Evolutionary conservation across 2,888 invertebrate genomes (phyloP).

Genomic region (Elmis aenea): DNA sequence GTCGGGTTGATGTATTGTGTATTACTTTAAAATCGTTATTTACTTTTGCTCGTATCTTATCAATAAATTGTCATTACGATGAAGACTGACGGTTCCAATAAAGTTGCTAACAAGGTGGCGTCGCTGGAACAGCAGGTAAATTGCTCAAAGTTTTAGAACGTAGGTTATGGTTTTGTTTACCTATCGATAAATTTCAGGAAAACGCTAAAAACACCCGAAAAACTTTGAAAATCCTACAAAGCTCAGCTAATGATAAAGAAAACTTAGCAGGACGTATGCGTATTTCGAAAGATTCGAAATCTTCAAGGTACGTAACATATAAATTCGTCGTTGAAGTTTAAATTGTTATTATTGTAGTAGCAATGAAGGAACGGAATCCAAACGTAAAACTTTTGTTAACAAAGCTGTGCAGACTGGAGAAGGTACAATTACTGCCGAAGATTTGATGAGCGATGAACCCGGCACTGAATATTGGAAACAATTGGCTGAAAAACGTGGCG

Average conservation of each 20-base stretch:
- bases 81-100: slow-evolving; percentile 36
- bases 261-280: slow-evolving; percentile 65
- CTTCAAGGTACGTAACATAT: slow-evolving; percentile 17
- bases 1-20: too few species aligned
- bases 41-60: too few species aligned
- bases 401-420: slow-evolving; percentile 60
- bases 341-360: too few species aligned
- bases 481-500: slow-evolving; percentile 67
- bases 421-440: slow-evolving; percentile 57
- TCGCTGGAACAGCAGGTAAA: slow-evolving; percentile 38
- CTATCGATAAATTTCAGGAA: slow-evolving; percentile 45
- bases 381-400: slow-evolving; percentile 50
- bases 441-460: slow-evolving; percentile 63
- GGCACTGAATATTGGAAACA: slow-evolving; percentile 73
- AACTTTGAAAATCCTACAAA: slow-evolving; percentile 71
- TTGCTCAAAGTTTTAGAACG: slow-evolving; percentile 9
- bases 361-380: slow-evolving; percentile 43
- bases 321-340: too few species aligned
- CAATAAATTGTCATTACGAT: too few species aligned
- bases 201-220: slow-evolving; percentile 58
- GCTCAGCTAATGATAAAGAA: slow-evolving; percentile 66
- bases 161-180: slow-evolving; percentile 3
- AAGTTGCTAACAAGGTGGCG: slow-evolving; percentile 33
- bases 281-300: slow-evolving; percentile 34
- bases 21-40: too few species aligned